Percentiles rank a stretch among this genome's conserved stretches.
Evolutionary conservation across 2,888 invertebrate species (phyloP).

Genomic region (Diarsia rubi): DNA sequence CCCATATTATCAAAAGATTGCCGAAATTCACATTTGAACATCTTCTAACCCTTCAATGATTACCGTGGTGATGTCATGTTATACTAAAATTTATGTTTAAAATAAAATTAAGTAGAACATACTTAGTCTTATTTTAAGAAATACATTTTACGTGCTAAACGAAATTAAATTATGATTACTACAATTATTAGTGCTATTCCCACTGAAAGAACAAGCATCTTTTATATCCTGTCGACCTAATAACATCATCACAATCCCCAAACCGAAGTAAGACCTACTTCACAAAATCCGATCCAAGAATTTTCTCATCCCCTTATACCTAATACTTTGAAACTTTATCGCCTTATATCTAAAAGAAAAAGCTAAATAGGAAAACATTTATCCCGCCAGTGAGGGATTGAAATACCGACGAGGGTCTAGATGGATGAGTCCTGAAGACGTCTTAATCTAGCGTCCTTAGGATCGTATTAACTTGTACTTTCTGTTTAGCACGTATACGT

Average conservation of each 20-base stretch:
- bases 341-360: constrained; percentile 22
- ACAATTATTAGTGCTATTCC: not conserved
- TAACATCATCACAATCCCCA: not conserved
- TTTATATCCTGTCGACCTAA: not conserved
- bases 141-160: too few relatives aligned
- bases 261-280: not conserved
- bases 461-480: constrained; percentile 27
- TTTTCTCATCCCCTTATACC: constrained; percentile 1
- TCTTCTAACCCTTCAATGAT: too few relatives aligned
- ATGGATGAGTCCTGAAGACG: constrained; percentile 49
- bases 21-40: too few relatives aligned
- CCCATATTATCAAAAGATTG: too few relatives aligned
- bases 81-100: too few relatives aligned
- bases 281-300: constrained; percentile 15
- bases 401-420: constrained; percentile 58
- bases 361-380: constrained; percentile 49
- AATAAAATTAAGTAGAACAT: not conserved
- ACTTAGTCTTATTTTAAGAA: too few relatives aligned
- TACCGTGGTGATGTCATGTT: too few relatives aligned
- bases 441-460: constrained; percentile 45
- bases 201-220: not conserved
- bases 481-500: constrained; percentile 16
- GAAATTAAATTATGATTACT: not conserved
- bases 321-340: constrained; percentile 21
- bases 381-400: constrained; percentile 35